Evolutionary conservation across 2,113 vertebrate species (phyloP), one percentile per base, ranked within the genome.

Genomic region (Felis chaus): DNA sequence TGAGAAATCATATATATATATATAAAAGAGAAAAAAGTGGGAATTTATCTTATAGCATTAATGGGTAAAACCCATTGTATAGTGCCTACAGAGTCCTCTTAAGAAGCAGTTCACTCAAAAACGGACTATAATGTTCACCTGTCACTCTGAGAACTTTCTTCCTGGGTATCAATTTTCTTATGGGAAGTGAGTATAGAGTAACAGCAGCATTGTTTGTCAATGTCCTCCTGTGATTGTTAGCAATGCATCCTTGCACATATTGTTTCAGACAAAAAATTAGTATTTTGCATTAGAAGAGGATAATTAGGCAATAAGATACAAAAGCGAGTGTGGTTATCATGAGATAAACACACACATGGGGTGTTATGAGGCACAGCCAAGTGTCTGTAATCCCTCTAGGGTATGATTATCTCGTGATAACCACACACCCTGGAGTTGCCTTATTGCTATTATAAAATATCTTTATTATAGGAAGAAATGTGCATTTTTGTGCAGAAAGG

Each of bases 371-470:
- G 98, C 99, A 99, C 98, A 98, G 98, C 98, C 99, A 99, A 99
- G 98, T 99, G 98, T 98, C 98, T 98, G 96, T 96, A 98, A 97
- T 99, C 98, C 99, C 99, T 98, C 99, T 95, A 98, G 99, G 99
- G 99, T 99, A 98, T 98, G 99, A 99, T 99, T 99, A 99, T 98
- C 98, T 99, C 91, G 0, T 98, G 98, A 99, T 99, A 99, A 99
- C 99, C 97, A n/a, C 97, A 98, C 98, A 99, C 98, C 98, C 99
- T 98, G 98, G 98, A 99, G 98, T 99, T 99, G 98, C 98, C 98
- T 99, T 99, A 99, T 99, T 99, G 99, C 98, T 99, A 99, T 99
- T 99, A 99, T 99, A 99, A 99, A 99, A 99, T 99, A 99, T 99
- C 98, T 99, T 99, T 99, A 99, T 99, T 99, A 98, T 99, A 98